Evolutionary conservation across 2,888 invertebrate species (phyloP), one percentile per base, ranked within the genome.

Genomic region (Dioctria rufipes): DNA sequence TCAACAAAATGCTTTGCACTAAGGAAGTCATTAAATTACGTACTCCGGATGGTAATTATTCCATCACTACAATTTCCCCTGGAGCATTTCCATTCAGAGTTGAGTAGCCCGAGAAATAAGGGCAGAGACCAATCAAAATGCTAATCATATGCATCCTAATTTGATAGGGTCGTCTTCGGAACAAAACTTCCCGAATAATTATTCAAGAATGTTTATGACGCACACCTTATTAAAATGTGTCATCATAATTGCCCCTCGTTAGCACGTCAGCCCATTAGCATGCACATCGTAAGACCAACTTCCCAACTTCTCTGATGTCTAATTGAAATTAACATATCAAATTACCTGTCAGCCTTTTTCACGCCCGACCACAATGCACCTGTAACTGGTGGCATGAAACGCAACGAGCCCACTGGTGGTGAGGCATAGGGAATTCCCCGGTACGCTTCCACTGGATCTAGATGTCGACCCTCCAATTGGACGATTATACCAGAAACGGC

Each of bases 341-440:
- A 49, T 58, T 83, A 87, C 85, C 92, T 91, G 89, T 96, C 96
- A 83, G 96, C 96, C 85, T 95, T 93, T 89, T 95, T 95, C 63
- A 97, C 95, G 58, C 96, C 96, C 80, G 94, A 93, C 97, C 97
- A 97, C 87, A 96, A 93, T 78, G 96, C 95, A 42, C 97, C 96
- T 82, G 95, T 96, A 39, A 97, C 97, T 37, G 98, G 98, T 9
- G 98, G 98, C 97, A 98, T 98, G 89, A 98, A 98, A 81, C 98
- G 92, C 82, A 98, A 90, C 81, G 94, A 93, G 5, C 96, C 97
- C 63, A 95, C 90, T 49, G 98, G 97, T 39, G 98, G 95, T 69
- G 97, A 96, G 42, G 98, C 98, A 89, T 98, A 98, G 4, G 98
- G 98, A 81, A 98, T 94, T 5, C 98, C 98, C 75, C 95, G 92